A percentile compares a stretch with the other conserved stretches of the same genome.
These are phyloP conservation scores for Iselma pallidipennis DNA, from an alignment of 2,888 invertebrate genomes.

Conservation along the genomic window DNA sequence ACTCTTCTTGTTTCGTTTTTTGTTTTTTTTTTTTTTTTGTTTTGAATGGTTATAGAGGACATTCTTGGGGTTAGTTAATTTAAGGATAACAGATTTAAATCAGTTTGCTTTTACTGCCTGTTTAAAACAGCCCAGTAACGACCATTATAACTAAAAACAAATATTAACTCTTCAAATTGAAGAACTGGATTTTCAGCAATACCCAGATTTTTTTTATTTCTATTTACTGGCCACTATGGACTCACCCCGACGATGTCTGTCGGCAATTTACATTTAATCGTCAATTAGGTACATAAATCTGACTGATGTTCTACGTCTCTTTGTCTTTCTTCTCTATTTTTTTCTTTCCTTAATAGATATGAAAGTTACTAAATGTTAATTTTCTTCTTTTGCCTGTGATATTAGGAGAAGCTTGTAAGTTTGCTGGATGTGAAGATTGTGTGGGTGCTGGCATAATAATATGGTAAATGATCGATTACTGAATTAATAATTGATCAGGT, in stretches of 20 bases:
- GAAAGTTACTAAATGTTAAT: no score
- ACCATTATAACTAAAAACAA: conserved; percentile 26
- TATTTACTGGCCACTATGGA: background rate
- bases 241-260: background rate
- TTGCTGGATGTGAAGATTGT: background rate
- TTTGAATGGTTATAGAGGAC: conserved; percentile 1
- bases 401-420: background rate
- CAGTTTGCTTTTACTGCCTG: conserved; percentile 22
- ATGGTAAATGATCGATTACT: background rate
- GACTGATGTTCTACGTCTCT: no score
- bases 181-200: conserved; percentile 13
- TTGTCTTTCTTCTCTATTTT: no score
- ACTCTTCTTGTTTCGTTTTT: no score
- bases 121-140: conserved; percentile 16
- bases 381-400: background rate
- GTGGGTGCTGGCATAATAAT: no score
- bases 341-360: no score
- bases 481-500: background rate
- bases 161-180: conserved; percentile 24
- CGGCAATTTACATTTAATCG: conserved; percentile 6
- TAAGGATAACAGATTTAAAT: conserved; percentile 14
- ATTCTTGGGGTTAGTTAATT: conserved; percentile 21
- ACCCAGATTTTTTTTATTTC: conserved; percentile 6
- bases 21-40: no score
- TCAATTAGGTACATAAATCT: background rate